phyloP scores from a whole-genome alignment of 2,888 invertebrate genomes.

The Strigamia transsilvanica region DNA sequence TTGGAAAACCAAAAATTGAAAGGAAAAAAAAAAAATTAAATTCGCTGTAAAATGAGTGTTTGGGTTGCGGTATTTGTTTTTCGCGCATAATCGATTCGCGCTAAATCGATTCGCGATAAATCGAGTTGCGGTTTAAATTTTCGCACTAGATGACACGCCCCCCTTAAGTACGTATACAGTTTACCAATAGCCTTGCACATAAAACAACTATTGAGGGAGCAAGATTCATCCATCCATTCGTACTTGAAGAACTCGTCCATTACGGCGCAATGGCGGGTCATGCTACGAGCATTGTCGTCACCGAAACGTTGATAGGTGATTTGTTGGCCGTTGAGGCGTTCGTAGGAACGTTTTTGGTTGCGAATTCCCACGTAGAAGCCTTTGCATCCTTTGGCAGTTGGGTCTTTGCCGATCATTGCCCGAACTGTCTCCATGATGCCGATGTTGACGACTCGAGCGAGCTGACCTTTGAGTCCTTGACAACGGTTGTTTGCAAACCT shows the following conservation, averaged over 20 bases:
- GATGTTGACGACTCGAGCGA: neutral
- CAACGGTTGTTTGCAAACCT: neutral
- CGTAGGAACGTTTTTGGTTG: neutral
- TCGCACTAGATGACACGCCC: too few relatives aligned
- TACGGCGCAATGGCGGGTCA: neutral
- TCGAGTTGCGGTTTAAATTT: too few relatives aligned
- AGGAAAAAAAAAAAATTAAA: too few relatives aligned
- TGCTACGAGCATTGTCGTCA: neutral
- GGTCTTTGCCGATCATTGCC: neutral
- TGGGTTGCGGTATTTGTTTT: too few relatives aligned
- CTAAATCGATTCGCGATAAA: too few relatives aligned
- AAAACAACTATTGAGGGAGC: neutral
- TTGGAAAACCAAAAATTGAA: too few relatives aligned
- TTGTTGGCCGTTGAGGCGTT: neutral
- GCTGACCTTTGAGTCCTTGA: neutral
- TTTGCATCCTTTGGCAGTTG: neutral
- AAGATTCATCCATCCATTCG: conserved; percentile 14
- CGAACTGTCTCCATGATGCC: neutral
- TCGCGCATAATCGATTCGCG: too few relatives aligned
- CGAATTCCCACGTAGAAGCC: neutral
- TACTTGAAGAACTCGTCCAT: neutral
- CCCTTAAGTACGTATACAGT: too few relatives aligned
- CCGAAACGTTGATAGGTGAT: neutral
- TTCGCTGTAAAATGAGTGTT: too few relatives aligned
- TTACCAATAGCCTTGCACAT: conserved; percentile 22